Percentiles rank a stretch among this genome's conserved stretches.
These are phyloP conservation scores for Anas flavirostris DNA, from an alignment of 2,797 vertebrate genomes.

Conservation along the genomic window DNA sequence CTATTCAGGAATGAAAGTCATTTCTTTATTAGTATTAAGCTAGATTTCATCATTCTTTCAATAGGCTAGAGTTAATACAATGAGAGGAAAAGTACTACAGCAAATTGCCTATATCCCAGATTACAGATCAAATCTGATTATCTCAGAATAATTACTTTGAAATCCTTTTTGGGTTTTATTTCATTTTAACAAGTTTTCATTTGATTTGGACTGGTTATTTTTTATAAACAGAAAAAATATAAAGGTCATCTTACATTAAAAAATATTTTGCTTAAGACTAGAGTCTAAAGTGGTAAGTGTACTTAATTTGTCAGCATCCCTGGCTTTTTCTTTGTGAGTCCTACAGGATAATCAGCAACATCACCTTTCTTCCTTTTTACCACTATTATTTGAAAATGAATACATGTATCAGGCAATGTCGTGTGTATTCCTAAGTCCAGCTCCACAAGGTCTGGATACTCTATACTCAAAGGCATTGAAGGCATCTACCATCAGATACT, in stretches of 20 bases:
- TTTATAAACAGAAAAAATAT: neutral
- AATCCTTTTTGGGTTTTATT: neutral
- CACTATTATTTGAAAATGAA: neutral
- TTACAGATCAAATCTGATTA: slow-evolving; percentile 29
- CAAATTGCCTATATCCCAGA: neutral
- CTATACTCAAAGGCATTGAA: neutral
- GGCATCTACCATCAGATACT: neutral
- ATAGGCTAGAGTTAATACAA: neutral
- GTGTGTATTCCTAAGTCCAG: neutral
- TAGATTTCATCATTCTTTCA: neutral
- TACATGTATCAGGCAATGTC: neutral
- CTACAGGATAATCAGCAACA: neutral
- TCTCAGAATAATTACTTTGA: neutral
- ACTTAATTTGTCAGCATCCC: neutral
- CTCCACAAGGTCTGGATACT: neutral
- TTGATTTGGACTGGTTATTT: neutral
- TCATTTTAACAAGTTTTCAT: neutral
- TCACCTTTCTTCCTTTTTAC: neutral
- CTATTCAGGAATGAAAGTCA: neutral
- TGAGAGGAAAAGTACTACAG: neutral
- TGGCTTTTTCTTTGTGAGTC: neutral
- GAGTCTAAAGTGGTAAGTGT: neutral
- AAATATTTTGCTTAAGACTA: neutral
- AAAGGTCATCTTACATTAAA: neutral
- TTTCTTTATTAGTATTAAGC: neutral